Percentiles rank a stretch among this genome's conserved stretches.
Conservation (phyloP, 2,888 invertebrate genomes). For the Cataglyphis albicans region DNA sequence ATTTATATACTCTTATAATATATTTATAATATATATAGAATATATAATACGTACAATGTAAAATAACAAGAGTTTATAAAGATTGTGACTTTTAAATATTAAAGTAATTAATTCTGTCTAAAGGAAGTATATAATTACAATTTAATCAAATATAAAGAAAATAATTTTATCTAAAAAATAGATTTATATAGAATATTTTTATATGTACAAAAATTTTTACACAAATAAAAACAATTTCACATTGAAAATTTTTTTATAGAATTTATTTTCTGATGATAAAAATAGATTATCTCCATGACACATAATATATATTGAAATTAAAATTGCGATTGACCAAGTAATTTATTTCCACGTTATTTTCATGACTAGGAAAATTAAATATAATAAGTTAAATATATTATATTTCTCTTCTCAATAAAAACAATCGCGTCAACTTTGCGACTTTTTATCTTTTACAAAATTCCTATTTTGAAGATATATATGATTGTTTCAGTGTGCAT, state of each 20-base stretch:
- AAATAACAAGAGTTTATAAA: no score
- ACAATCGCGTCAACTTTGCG: neutral
- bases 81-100: neutral
- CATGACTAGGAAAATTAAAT: neutral
- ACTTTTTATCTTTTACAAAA: constrained; percentile 11
- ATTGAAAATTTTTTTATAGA: neutral
- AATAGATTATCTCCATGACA: neutral
- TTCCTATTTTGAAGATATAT: neutral
- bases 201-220: neutral
- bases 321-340: neutral
- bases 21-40: neutral
- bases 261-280: constrained; percentile 1
- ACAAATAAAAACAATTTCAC: neutral
- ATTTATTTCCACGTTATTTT: constrained; percentile 21
- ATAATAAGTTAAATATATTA: neutral
- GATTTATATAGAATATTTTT: neutral
- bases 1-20: neutral
- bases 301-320: neutral
- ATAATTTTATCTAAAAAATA: constrained; percentile 18
- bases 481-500: constrained; percentile 39
- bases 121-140: neutral
- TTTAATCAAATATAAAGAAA: neutral
- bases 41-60: no score
- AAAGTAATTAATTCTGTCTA: neutral
- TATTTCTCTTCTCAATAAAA: neutral